phyloP scores from a whole-genome alignment of 2,113 vertebrate species.

The Pelmatolapia mariae region DNA sequence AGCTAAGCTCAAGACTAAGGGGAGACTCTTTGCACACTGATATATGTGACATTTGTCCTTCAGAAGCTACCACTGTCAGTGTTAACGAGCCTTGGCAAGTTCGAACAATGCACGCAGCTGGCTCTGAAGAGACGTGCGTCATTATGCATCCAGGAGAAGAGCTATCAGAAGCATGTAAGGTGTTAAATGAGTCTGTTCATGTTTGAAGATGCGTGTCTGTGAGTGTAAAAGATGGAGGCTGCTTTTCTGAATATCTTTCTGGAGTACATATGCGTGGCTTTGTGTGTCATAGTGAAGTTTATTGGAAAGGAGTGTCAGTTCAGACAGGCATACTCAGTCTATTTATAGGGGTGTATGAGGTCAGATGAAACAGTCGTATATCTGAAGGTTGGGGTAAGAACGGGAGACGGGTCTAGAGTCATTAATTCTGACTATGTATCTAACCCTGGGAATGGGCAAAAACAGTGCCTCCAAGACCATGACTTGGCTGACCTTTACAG shows the following conservation, averaged over 20 bases:
- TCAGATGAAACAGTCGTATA: constrained; percentile 88
- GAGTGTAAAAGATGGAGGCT: background rate
- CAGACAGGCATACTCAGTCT: constrained; percentile 75
- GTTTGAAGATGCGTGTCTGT: constrained; percentile 27
- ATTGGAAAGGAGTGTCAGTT: constrained; percentile 62
- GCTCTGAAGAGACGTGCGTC: constrained; percentile 64
- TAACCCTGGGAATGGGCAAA: constrained; percentile 96
- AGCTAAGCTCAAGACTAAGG: constrained; percentile 11
- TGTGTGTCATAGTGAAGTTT: constrained; percentile 8
- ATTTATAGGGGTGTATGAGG: constrained; percentile 85
- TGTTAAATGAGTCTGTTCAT: constrained; percentile 60
- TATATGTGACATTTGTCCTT: constrained; percentile 77
- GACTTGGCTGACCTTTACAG: constrained; percentile 82
- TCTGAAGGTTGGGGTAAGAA: constrained; percentile 78
- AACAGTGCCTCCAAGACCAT: constrained; percentile 83
- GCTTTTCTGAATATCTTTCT: background rate
- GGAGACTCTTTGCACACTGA: constrained; percentile 49
- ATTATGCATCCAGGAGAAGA: constrained; percentile 58
- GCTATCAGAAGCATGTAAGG: constrained; percentile 55
- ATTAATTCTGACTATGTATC: constrained; percentile 96
- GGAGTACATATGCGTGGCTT: background rate
- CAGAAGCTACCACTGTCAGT: constrained; percentile 73
- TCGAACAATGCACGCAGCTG: constrained; percentile 76
- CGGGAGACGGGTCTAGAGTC: constrained; percentile 70
- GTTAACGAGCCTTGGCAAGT: constrained; percentile 77